Evolutionary conservation across 2,797 vertebrate genomes (phyloP).

Genomic region (Lacerta agilis): DNA sequence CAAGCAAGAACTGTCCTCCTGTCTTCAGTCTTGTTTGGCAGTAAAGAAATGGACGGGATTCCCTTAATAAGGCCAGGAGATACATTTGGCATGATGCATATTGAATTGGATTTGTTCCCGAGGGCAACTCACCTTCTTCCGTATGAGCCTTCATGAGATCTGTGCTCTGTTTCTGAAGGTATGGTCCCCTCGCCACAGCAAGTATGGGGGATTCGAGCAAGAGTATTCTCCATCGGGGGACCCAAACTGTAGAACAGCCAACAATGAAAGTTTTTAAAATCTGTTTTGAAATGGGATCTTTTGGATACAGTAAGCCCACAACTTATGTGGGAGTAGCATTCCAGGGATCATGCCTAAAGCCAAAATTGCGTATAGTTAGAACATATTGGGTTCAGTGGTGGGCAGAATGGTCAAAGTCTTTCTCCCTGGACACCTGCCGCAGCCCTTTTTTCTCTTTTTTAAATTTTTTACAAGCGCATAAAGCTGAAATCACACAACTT

Average conservation of each 20-base stretch:
- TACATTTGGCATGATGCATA: constrained; percentile 2
- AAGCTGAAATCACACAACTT: too few species aligned
- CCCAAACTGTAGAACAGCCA: not conserved
- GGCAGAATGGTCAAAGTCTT: too few species aligned
- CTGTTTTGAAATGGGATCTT: not conserved
- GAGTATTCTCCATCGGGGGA: not conserved
- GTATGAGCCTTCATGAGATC: not conserved
- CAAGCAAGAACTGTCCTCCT: not conserved
- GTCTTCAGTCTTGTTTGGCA: not conserved
- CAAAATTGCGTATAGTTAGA: too few species aligned
- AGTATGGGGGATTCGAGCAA: not conserved
- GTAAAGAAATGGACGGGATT: too few species aligned
- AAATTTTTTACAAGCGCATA: not conserved
- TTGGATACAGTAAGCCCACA: too few species aligned
- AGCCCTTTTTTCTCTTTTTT: too few species aligned
- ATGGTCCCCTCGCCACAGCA: too few species aligned
- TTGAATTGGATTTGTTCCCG: not conserved
- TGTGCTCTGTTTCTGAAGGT: not conserved
- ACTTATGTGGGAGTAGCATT: too few species aligned
- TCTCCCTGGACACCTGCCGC: too few species aligned
- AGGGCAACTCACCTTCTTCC: not conserved
- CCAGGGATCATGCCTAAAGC: too few species aligned
- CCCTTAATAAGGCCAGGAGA: not conserved
- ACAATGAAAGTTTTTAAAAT: not conserved
- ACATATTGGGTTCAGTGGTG: too few species aligned